Evolutionary conservation across 2,888 invertebrate genomes (phyloP).

Genomic region (Notocelia uddmanniana): DNA sequence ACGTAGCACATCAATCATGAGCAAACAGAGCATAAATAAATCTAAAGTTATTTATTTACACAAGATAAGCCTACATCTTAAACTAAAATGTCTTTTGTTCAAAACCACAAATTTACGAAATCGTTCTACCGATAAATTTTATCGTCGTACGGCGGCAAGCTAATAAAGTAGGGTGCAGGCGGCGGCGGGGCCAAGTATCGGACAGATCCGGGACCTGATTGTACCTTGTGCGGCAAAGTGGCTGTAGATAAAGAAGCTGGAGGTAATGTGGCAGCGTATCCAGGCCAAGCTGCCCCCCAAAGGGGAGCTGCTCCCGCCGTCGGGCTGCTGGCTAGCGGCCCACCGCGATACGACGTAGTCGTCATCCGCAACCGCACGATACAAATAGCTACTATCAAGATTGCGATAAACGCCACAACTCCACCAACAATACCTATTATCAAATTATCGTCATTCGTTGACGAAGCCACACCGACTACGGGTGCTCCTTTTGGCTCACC

Average conservation of each 20-base stretch:
- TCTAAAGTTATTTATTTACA: constrained; percentile 40
- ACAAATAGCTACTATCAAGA: constrained; percentile 95
- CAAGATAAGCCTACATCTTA: constrained; percentile 34
- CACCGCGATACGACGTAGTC: constrained; percentile 88
- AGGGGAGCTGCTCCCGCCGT: constrained; percentile 87
- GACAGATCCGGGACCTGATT: constrained; percentile 81
- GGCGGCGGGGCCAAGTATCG: constrained; percentile 87
- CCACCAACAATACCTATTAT: constrained; percentile 98
- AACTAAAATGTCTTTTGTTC: constrained; percentile 39
- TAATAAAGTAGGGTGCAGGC: constrained; percentile 88
- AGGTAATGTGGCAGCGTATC: constrained; percentile 87
- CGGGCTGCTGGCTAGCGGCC: constrained; percentile 88
- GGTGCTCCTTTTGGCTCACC: constrained; percentile 87
- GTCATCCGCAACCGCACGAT: constrained; percentile 92
- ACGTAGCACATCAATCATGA: constrained; percentile 39
- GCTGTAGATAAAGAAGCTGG: constrained; percentile 87
- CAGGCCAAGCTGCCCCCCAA: constrained; percentile 83
- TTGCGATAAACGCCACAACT: constrained; percentile 95
- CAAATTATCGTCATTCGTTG: constrained; percentile 95
- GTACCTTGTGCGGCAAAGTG: constrained; percentile 89
- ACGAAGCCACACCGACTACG: constrained; percentile 84
- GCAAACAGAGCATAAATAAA: constrained; percentile 37
- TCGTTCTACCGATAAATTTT: constrained; percentile 87
- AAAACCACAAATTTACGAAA: constrained; percentile 37
- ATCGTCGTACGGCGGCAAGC: constrained; percentile 87